Conservation (phyloP, 2,888 invertebrate genomes). For the Lucinisca nassula region DNA sequence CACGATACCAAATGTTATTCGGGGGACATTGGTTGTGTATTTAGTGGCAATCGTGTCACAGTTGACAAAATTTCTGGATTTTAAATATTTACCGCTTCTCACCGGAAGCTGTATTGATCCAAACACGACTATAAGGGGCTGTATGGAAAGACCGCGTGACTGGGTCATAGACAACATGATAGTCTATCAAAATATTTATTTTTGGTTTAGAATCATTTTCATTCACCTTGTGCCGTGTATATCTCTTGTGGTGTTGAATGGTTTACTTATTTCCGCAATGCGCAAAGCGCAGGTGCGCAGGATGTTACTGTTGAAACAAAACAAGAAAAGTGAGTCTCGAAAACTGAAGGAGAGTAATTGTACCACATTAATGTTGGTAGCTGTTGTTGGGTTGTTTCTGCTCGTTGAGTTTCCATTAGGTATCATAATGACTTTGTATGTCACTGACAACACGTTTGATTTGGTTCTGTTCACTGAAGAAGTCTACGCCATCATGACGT, state of each 20-base stretch:
- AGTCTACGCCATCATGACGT: slow-evolving; percentile 78
- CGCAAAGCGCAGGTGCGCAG: slow-evolving; percentile 94
- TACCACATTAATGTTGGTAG: slow-evolving; percentile 88
- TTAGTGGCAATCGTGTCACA: slow-evolving; percentile 94
- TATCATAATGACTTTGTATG: slow-evolving; percentile 91
- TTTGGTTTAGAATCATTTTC: slow-evolving; percentile 95
- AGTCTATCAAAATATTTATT: slow-evolving; percentile 93
- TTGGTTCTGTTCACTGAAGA: slow-evolving; percentile 69
- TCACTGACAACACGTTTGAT: slow-evolving; percentile 89
- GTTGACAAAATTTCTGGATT: slow-evolving; percentile 94
- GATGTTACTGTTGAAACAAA: slow-evolving; percentile 93
- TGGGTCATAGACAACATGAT: slow-evolving; percentile 88
- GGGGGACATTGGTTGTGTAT: slow-evolving; percentile 94
- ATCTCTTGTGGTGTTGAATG: slow-evolving; percentile 95
- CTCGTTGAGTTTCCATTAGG: slow-evolving; percentile 89
- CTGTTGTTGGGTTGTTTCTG: slow-evolving; percentile 89
- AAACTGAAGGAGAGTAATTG: slow-evolving; percentile 87
- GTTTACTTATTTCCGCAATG: slow-evolving; percentile 95
- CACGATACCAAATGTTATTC: slow-evolving; percentile 91
- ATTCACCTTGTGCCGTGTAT: slow-evolving; percentile 97
- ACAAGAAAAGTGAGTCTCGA: slow-evolving; percentile 88
- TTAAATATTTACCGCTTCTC: slow-evolving; percentile 90
- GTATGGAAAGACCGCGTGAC: slow-evolving; percentile 63
- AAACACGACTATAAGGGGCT: slow-evolving; percentile 76
- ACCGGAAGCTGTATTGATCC: slow-evolving; percentile 89